Evolutionary conservation across 2,797 vertebrate genomes (phyloP), one percentile per base, ranked within the genome.

Genomic region (Menidia menidia): DNA sequence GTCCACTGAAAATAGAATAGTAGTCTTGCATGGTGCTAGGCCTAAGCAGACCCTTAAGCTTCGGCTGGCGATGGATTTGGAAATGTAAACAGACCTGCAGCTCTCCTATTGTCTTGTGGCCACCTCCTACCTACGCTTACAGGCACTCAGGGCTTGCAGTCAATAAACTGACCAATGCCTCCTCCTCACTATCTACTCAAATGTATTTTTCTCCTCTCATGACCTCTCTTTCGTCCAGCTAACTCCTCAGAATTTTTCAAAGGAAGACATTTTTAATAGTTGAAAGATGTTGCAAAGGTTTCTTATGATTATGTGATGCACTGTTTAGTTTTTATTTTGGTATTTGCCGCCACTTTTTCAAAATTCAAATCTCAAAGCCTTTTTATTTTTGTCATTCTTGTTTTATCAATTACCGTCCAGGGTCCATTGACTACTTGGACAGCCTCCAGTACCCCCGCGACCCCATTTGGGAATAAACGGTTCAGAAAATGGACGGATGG

Each of bases 1-100:
- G 73, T 83, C 65, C 67, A 30, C 65, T 84, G 71, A 59, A 84
- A 85, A 77, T 71, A 77, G 72, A 65, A 35, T 10, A 9, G 56
- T 1, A 13, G 64, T 70, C 64, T 45, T 30, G 63, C 61, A 48
- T 11, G 64, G 56, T n/a, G 39, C 7, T 56, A n/a, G 13, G 72
- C 75, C 67, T 64, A 59, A 8, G 60, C 58, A 59, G 68, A 77
- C 60, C 78, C 60, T 53, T 18, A 0, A 48, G 59, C 64, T 42
- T 60, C 59, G 4, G 31, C 53, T 7, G 39, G 41, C 4, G 12
- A 63, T 5, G 10, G 43, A 11, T 47, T 61, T 48, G 39, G 47
- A 73, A 75, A 83, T 53, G 83, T 83, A 87, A 88, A 88, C 64
- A 45, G 59, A 59, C 56, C 47, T 42, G 1, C 30, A n/a, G 76